Percentiles rank a stretch among this genome's conserved stretches.
Evolutionary conservation across 2,113 vertebrate genomes (phyloP).

Genomic region (Myotis yumanensis): DNA sequence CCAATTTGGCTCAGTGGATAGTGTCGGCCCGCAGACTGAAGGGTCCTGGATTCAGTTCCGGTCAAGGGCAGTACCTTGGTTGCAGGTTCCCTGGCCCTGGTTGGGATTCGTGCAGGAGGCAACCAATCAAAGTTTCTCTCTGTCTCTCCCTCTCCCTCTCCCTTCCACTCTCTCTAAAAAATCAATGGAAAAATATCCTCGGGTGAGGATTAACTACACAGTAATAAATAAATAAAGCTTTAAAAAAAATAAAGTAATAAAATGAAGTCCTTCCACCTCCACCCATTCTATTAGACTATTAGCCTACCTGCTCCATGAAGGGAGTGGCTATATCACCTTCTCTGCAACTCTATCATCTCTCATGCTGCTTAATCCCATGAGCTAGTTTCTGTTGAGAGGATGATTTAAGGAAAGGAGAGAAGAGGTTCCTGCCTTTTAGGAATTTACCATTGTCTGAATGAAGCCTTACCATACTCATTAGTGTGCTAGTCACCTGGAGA

Average conservation of each 20-base stretch:
- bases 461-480: not conserved
- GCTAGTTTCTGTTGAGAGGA: not conserved
- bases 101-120: no score
- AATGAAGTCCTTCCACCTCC: not conserved
- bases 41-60: no score
- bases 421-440: not conserved
- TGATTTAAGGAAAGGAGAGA: not conserved
- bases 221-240: no score
- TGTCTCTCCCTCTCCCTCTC: no score
- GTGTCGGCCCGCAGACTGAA: no score
- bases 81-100: no score
- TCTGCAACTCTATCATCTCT: not conserved
- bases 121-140: no score
- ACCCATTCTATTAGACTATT: not conserved
- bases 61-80: no score
- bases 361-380: not conserved
- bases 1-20: no score
- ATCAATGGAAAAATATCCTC: no score
- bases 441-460: not conserved
- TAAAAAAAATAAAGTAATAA: not conserved
- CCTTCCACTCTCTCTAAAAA: no score
- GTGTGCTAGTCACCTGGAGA: not conserved
- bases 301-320: not conserved
- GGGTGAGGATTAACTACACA: no score
- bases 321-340: not conserved